Conservation (phyloP, 1,140 invertebrate species). For the Dermatophagoides farinae region DNA sequence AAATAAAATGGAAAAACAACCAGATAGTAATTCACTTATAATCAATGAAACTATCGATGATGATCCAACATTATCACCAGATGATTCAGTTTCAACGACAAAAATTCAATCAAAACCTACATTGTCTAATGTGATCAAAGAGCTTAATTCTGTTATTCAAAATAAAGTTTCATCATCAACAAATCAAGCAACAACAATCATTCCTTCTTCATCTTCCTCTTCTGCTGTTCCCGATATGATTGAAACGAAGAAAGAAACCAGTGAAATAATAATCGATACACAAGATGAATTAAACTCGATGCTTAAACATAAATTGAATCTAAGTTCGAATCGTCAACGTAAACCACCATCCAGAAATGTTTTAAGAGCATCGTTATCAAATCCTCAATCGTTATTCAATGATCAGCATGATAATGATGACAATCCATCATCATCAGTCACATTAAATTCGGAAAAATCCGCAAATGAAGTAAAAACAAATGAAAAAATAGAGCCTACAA, state of each 20-base stretch:
- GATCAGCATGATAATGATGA: neutral
- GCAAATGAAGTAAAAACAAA: neutral
- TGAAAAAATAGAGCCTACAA: neutral
- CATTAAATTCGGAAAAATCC: neutral
- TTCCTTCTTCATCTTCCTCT: neutral
- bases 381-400: neutral
- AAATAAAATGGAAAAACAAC: neutral
- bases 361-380: neutral
- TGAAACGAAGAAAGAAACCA: neutral
- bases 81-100: neutral
- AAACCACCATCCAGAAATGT: neutral
- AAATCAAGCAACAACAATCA: too few relatives aligned
- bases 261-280: neutral
- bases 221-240: neutral
- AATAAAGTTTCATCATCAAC: neutral
- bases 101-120: neutral
- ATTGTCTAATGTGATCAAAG: neutral
- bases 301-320: neutral
- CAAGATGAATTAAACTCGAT: neutral
- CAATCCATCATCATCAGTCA: neutral
- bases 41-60: neutral
- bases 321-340: neutral
- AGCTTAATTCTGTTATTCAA: neutral
- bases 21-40: neutral
- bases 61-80: neutral